A percentile compares a stretch with the other conserved stretches of the same genome.
These are phyloP conservation scores for Gadus chalcogrammus DNA, from an alignment of 2,113 vertebrate species.

Conservation along the genomic window DNA sequence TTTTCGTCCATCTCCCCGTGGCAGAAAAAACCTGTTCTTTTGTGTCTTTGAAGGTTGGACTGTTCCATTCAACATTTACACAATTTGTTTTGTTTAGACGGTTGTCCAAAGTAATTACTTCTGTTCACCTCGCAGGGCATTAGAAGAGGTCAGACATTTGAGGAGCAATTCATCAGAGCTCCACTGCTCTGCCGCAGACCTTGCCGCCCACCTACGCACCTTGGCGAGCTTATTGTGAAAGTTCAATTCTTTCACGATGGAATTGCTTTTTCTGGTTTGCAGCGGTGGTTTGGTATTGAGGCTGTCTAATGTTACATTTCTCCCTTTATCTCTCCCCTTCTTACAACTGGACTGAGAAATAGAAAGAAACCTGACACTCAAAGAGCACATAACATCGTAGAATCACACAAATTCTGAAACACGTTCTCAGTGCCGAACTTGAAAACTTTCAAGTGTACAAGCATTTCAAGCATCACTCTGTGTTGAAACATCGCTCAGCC, in stretches of 20 bases:
- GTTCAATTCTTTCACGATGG: conserved; percentile 13
- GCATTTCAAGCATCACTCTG: no score
- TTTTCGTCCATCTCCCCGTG: conserved; percentile 22
- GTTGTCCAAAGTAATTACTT: conserved; percentile 29
- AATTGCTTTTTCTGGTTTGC: neutral
- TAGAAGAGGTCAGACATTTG: conserved; percentile 38
- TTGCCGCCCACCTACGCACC: neutral
- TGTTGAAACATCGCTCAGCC: no score
- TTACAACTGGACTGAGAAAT: no score
- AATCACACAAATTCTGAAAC: no score
- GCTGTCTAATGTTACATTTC: neutral
- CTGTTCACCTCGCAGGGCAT: conserved; percentile 27
- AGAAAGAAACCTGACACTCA: no score
- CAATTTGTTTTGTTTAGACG: conserved; percentile 19
- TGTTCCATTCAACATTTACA: conserved; percentile 36
- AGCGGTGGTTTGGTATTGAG: neutral
- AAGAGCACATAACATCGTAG: no score
- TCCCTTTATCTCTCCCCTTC: no score
- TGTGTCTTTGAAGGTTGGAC: conserved; percentile 37
- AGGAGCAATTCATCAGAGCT: conserved; percentile 34
- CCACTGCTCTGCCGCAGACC: neutral
- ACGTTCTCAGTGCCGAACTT: no score
- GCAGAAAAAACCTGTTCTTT: conserved; percentile 42
- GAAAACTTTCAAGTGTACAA: no score
- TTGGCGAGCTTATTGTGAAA: neutral